Base-by-base conservation (phyloP, 2,888 invertebrate genomes). In the Antitype chi region DNA sequence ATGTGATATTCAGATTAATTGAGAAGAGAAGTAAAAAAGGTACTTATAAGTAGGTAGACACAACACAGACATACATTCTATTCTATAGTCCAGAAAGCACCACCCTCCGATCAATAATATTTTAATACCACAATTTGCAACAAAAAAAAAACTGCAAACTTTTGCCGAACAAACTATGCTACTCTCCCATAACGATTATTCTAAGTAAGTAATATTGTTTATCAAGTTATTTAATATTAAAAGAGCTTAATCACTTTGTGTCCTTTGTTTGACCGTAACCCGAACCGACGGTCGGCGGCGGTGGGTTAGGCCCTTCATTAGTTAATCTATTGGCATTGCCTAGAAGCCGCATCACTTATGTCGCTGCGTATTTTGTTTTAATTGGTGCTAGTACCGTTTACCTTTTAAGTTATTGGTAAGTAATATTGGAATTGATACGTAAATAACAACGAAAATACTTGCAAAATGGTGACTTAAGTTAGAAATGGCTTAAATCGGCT, bases 281-380 rank as follows among this genome's bases (percentile, higher is more conserved):
- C 53, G 76, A 88, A 4, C 55, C 76, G 68, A 5, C 55, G 38
- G 38, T 38, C 32, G 69, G 67, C 75, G 60, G 66, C 32, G 55
- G 69, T 82, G 91, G 90, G 88, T 84, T 67, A 81, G 89, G 89
- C 85, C 85, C 71, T 89, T 89, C 91, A 93, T 93, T 92, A 92
- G 89, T 92, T 93, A 93, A 93, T 92, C 91, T 92, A 89, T 92
- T 93, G 80, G 83, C 74, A 63, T 72, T 80, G 59, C 70, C 68
- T 64, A 17, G 62, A 60, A 76, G 32, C 38, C 75, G 25, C 52
- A 52, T 9, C 23, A 15, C 0, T 38, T 13, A 63, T 63, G 70
- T 28, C 70, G 53, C 49, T 11, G 47, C 64, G 57, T 80, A 70
- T 84, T 84, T 80, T 79, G 80, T 82, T 82, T 80, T 82, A 73